These are phyloP conservation scores for Drosophila prolongata DNA, from an alignment of 2,888 invertebrate genomes.

Conservation along the genomic window DNA sequence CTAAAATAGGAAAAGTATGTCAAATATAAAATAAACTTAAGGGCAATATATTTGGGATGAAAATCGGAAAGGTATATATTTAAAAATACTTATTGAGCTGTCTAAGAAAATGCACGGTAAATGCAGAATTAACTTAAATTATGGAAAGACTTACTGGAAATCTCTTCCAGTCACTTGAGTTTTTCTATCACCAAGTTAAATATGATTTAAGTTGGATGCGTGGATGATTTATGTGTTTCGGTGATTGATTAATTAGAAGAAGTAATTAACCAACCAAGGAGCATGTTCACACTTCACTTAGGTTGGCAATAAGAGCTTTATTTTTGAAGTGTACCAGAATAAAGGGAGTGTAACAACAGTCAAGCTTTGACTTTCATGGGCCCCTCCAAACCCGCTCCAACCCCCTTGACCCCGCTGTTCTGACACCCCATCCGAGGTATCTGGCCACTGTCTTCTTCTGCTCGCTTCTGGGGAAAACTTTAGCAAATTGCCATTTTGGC, in stretches of 20 bases:
- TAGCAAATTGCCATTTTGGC: constrained; percentile 72
- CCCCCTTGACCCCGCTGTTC: constrained; percentile 2
- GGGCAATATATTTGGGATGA: too few relatives aligned
- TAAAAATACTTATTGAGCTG: too few relatives aligned
- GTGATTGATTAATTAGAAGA: neutral
- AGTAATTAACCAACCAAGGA: neutral
- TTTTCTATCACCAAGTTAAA: neutral
- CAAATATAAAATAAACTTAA: too few relatives aligned
- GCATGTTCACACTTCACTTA: neutral
- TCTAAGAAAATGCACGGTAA: too few relatives aligned
- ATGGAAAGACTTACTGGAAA: too few relatives aligned
- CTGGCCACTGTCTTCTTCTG: constrained; percentile 26
- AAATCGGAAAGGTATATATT: too few relatives aligned
- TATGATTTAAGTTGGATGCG: neutral
- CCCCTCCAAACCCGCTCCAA: constrained; percentile 15
- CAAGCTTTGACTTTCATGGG: constrained; percentile 45
- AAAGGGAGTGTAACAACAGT: constrained; percentile 29
- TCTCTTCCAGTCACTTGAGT: too few relatives aligned
- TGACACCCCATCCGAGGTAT: constrained; percentile 23
- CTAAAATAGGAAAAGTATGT: too few relatives aligned
- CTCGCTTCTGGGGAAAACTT: constrained; percentile 54
- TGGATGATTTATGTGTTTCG: neutral
- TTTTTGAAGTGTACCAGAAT: constrained; percentile 23
- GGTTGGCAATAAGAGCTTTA: neutral
- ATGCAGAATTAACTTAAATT: too few relatives aligned